Percentiles rank a stretch among this genome's conserved stretches.
Conservation (phyloP, 2,888 invertebrate genomes). For the Agrochola lychnidis region DNA sequence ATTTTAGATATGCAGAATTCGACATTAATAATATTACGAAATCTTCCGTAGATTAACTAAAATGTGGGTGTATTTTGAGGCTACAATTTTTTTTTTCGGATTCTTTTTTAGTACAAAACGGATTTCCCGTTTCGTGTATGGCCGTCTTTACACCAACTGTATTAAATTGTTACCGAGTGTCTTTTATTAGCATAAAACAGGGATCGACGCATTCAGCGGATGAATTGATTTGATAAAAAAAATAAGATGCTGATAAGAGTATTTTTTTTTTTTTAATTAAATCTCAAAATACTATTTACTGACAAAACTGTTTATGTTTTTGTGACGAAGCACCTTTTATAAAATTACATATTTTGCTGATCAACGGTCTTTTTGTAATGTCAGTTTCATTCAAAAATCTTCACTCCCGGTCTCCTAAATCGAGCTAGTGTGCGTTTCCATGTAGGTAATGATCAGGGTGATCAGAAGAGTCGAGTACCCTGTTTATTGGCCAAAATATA, state of each 20-base stretch:
- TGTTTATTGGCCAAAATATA: too few species aligned
- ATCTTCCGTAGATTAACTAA: neutral
- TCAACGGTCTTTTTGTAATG: neutral
- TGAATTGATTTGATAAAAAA: neutral
- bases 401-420: neutral
- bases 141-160: neutral
- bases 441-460: too few species aligned
- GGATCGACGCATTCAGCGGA: neutral
- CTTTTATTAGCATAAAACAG: conserved; percentile 8
- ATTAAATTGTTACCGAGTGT: conserved; percentile 2
- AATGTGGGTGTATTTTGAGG: neutral
- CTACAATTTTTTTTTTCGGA: neutral
- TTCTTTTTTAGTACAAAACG: neutral
- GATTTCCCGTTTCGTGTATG: neutral
- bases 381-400: neutral
- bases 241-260: too few species aligned
- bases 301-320: neutral
- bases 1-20: neutral
- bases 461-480: too few species aligned
- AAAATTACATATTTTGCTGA: neutral
- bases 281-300: neutral
- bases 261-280: too few species aligned
- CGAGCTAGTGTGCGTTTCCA: neutral
- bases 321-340: neutral
- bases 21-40: neutral